Evolutionary conservation across 1,140 invertebrate species (phyloP).

Genomic region (Drosophila jambulina): DNA sequence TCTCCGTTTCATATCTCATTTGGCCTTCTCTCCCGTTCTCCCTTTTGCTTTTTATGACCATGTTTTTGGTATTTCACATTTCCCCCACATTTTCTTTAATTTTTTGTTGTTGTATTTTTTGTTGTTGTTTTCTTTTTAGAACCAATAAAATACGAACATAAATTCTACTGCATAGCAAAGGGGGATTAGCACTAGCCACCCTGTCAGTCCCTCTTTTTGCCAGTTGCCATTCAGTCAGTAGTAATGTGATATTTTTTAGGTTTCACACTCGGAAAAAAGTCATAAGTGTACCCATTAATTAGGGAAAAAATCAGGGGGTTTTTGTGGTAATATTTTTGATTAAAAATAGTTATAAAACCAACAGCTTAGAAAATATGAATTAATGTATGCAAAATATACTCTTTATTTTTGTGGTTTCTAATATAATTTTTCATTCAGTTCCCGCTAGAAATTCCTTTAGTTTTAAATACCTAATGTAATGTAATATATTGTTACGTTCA

Average conservation of each 20-base stretch:
- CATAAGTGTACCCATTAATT: not conserved
- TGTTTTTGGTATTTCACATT: slow-evolving; percentile 29
- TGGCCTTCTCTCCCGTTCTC: not conserved
- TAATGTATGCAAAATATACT: not conserved
- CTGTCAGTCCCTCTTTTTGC: not conserved
- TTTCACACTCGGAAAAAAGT: not conserved
- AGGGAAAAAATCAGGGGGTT: not conserved
- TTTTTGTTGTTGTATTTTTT: slow-evolving; percentile 12
- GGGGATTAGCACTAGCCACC: slow-evolving; percentile 19
- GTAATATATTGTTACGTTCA: not conserved
- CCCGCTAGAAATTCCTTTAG: not conserved
- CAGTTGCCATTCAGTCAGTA: slow-evolving; percentile 4
- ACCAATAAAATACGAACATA: slow-evolving; percentile 54
- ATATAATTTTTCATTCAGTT: not conserved
- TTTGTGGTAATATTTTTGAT: too few relatives aligned
- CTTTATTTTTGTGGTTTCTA: not conserved
- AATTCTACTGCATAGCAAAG: slow-evolving; percentile 39
- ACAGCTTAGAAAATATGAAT: not conserved
- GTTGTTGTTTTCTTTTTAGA: slow-evolving; percentile 17
- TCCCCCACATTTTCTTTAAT: slow-evolving; percentile 5
- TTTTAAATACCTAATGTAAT: not conserved
- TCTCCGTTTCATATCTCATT: slow-evolving; percentile 2
- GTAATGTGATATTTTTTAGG: slow-evolving; percentile 23
- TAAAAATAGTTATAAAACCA: not conserved
- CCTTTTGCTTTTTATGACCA: slow-evolving; percentile 12